Evolutionary conservation across 1,140 invertebrate genomes (phyloP), one percentile per base, ranked within the genome.

Genomic region (Procambarus virginalis): DNA sequence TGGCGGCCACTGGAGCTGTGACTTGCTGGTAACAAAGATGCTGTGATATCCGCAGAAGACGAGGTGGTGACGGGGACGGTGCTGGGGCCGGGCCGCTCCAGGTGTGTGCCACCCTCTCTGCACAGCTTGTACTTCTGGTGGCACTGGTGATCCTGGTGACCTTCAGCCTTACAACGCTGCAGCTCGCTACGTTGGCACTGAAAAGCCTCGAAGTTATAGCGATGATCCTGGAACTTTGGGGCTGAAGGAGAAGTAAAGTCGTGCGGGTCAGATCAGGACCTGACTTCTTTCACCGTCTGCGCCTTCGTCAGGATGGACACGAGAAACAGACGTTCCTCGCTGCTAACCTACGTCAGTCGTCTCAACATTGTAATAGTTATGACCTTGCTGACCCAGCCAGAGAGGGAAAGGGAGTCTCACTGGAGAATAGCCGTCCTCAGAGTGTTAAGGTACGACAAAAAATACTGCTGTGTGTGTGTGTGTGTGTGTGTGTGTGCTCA

Each of bases 281-380:
- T 34, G n/a, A 34, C 68, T 20, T 73, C 68, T 34, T 73, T 73
- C 68, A 73, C 68, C 68, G 8, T 73, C 68, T 73, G 68, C 22
- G 68, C 68, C n/a, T 73, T 73, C 68, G n/a, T 73, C 68, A 73
- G 68, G 68, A 73, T 73, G 34, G n/a, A 34, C 68, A 73, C 6
- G n/a, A 73, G 68, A 0, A 5, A 34, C n/a, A 10, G 2, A 2
- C 20, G 22, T 5, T 73, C 68, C 1, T 20, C 68, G 4, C 68
- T 73, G 2, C 68, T 73, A 3, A 22, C n/a, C 68, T 73, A 73
- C 68, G 2, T 6, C 22, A 20, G 68, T 9, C 2, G n/a, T 22
- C 3, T 34, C 22, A 34, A 20, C 22, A 73, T 34, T 8, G 6
- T 9, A n/a, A 8, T 73, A 20, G 68, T 22, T 64, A 20, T 4